Conservation (phyloP, 2,113 vertebrate genomes). For the Pteronura brasiliensis region DNA sequence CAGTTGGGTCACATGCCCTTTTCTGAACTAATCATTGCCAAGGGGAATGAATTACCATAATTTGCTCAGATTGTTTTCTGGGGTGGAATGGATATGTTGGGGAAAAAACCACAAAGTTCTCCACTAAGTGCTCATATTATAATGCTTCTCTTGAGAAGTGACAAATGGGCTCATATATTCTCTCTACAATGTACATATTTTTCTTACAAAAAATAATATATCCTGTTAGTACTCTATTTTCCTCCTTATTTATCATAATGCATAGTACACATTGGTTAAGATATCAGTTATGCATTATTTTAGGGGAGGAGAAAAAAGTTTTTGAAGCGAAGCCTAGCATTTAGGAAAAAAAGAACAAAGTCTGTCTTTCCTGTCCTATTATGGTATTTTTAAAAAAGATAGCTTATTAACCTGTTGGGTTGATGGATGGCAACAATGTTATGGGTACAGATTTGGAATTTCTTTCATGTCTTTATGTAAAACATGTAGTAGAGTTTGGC, state of each 20-base stretch:
- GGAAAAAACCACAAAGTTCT: neutral
- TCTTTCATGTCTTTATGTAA: neutral
- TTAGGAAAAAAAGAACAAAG: neutral
- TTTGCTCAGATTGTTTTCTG: constrained; percentile 5
- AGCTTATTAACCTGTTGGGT: neutral
- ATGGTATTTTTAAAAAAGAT: neutral
- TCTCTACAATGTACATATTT: neutral
- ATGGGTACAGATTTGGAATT: neutral
- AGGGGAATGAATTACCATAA: neutral
- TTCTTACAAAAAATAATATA: neutral
- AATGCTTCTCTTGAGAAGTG: neutral
- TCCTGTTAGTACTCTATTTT: neutral
- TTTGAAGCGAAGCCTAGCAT: neutral
- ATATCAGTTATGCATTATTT: constrained; percentile 8
- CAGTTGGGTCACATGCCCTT: neutral
- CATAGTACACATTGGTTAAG: neutral
- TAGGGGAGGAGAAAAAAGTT: neutral
- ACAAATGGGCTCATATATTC: neutral
- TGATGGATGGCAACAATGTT: neutral
- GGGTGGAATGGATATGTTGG: neutral
- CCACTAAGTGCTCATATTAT: neutral
- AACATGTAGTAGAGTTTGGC: neutral
- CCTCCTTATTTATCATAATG: neutral
- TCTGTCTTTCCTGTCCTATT: neutral
- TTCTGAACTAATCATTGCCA: neutral